These are phyloP conservation scores for Poeciliopsis prolifica DNA, from an alignment of 2,113 vertebrate genomes.

Conservation along the genomic window DNA sequence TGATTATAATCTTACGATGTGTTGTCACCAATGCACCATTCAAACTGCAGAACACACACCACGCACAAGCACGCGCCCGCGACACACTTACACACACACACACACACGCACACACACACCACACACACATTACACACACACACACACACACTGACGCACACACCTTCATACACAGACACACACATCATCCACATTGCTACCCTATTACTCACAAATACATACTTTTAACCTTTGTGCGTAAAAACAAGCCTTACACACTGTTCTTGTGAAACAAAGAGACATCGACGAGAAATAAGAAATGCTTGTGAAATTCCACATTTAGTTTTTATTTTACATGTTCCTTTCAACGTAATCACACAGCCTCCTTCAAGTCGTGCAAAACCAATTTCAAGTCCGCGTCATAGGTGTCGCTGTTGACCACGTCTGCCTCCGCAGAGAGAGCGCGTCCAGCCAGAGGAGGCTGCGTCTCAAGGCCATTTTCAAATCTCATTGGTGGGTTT, in stretches of 20 bases:
- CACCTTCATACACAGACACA: constrained; percentile 5
- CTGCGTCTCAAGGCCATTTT: constrained; percentile 97
- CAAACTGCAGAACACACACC: neutral
- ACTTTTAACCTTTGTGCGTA: neutral
- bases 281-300: neutral
- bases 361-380: constrained; percentile 27
- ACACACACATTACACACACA: neutral
- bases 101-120: too few relatives aligned
- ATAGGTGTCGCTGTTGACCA: constrained; percentile 97
- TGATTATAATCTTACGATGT: constrained; percentile 33
- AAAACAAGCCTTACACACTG: neutral
- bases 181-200: neutral
- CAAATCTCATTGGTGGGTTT: constrained; percentile 98
- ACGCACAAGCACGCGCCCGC: neutral
- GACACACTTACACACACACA: neutral
- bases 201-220: constrained; percentile 14
- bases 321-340: neutral
- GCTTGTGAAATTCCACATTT: too few relatives aligned
- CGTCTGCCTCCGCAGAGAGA: constrained; percentile 79
- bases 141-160: constrained; percentile 21
- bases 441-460: constrained; percentile 81
- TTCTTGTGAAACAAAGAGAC: neutral
- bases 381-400: constrained; percentile 85
- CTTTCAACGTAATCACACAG: constrained; percentile 11
- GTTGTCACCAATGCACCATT: constrained; percentile 55